Conservation (phyloP, 2,888 invertebrate species). For the Drosophila neonasuta region DNA sequence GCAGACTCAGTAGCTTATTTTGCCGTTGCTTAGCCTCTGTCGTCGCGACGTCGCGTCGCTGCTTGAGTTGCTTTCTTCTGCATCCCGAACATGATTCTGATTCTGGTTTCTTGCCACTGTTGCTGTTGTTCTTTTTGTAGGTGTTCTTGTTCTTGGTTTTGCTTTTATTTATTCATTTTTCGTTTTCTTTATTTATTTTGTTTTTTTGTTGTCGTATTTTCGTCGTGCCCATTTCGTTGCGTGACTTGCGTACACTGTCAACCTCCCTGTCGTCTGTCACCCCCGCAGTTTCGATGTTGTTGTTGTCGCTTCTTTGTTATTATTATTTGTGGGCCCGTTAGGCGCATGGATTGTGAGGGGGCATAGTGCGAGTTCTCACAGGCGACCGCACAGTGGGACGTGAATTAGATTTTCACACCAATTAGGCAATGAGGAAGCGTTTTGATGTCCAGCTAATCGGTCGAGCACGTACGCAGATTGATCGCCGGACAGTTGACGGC, state of each 20-base stretch:
- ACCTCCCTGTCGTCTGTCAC: slow-evolving; percentile 17
- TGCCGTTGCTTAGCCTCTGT: slow-evolving; percentile 3
- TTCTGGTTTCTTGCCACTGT: slow-evolving; percentile 55
- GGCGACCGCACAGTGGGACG: slow-evolving; percentile 60
- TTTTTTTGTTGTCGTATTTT: slow-evolving; percentile 14
- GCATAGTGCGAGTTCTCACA: slow-evolving; percentile 28
- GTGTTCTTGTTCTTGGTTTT: slow-evolving; percentile 37
- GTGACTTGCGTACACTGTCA: slow-evolving; percentile 68
- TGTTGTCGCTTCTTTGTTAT: slow-evolving; percentile 34
- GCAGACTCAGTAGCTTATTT: slow-evolving; percentile 10
- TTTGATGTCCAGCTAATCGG: slow-evolving; percentile 57
- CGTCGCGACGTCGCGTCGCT: slow-evolving; percentile 21
- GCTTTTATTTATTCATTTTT: slow-evolving; percentile 57
- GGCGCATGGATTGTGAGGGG: slow-evolving; percentile 2
- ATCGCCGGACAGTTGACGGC: slow-evolving; percentile 43
- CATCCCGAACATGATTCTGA: slow-evolving; percentile 54
- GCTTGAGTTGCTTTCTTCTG: slow-evolving; percentile 63
- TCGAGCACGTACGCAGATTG: slow-evolving; percentile 60
- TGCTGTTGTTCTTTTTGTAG: slow-evolving; percentile 33
- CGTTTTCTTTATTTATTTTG: slow-evolving; percentile 37
- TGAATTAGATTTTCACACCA: slow-evolving; percentile 65
- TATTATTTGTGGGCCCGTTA: slow-evolving; percentile 47
- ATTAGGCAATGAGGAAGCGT: slow-evolving; percentile 72
- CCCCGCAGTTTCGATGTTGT: slow-evolving; percentile 11
- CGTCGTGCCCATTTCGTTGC: slow-evolving; percentile 75